Conservation (phyloP, 2,113 vertebrate genomes). For the Pavo muticus region DNA sequence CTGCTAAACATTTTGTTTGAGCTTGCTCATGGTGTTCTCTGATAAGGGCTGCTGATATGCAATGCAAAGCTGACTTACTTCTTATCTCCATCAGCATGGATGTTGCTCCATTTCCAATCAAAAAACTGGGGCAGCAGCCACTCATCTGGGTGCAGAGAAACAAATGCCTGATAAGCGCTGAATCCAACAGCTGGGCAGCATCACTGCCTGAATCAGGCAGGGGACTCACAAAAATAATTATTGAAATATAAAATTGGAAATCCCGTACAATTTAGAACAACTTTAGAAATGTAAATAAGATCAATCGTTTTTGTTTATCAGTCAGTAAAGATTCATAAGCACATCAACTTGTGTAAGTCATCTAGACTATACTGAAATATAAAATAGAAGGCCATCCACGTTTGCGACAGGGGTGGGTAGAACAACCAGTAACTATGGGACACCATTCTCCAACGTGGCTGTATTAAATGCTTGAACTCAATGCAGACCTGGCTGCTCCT, state of each 20-base stretch:
- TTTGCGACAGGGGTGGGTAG: neutral
- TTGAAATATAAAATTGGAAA: neutral
- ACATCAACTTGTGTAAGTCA: neutral
- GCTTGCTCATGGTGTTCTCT: constrained; percentile 30
- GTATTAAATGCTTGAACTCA: neutral
- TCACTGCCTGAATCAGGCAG: neutral
- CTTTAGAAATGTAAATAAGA: neutral
- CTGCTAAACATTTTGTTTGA: constrained; percentile 54
- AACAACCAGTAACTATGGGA: neutral
- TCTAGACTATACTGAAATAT: neutral
- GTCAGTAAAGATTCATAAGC: neutral
- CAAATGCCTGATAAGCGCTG: constrained; percentile 34
- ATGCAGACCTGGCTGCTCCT: accelerated
- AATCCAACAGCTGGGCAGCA: constrained; percentile 36
- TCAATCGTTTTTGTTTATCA: neutral
- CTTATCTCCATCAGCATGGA: constrained; percentile 59
- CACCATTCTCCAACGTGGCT: accelerated
- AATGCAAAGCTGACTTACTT: constrained; percentile 56
- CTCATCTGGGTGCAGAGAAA: constrained; percentile 56
- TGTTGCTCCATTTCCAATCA: constrained; percentile 57
- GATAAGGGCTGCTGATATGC: constrained; percentile 42
- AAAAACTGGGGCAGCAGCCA: constrained; percentile 63
- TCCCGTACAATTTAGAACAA: neutral
- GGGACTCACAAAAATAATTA: neutral
- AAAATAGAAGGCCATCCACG: neutral